Evolutionary conservation across 2,888 invertebrate species (phyloP), one percentile per base, ranked within the genome.

Genomic region (Netelia virgata): DNA sequence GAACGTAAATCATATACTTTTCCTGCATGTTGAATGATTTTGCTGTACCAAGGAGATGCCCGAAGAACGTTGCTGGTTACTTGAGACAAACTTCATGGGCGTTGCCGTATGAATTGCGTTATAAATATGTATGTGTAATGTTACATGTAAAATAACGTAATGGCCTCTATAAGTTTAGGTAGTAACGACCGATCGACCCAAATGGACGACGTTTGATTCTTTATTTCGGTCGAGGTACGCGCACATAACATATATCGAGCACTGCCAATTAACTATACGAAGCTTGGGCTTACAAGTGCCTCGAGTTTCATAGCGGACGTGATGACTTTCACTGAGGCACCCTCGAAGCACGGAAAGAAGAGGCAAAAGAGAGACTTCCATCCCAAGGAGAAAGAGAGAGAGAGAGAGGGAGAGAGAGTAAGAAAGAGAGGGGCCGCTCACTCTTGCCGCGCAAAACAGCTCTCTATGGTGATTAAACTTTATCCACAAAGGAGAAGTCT

Each of bases 401-500:
- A 36, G 23, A 23, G 23, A 1, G 23, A 23, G 23, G 2, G 23
- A 50, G 69, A 77, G 59, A 66, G 2, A 43, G 61, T n/a, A 36
- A n/a, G n/a, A n/a, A n/a, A 18, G 50, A 68, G 36, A 78, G 61
- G 14, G 61, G 14, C 28, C 63, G 59, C 72, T 70, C 53, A 83
- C 75, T 74, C 78, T 83, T 76, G 74, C 84, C 59, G 83, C 59
- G 81, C 55, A 73, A 72, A 85, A 82, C 74, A 77, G 70, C 57
- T 74, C 82, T 66, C 78, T 78, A 64, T 57, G 88, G 91, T 91
- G 91, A 92, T 92, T 91, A 92, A 92, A 92, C 89, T 91, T 91
- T 90, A 91, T 91, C 91, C 90, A 88, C 90, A 90, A 92, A 91
- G 90, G 88, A 89, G 88, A 88, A 89, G 79, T 75, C 72, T 73